Percentiles rank a stretch among this genome's conserved stretches.
Conservation (phyloP, 2,888 invertebrate genomes). For the Epirrhoe alternata region DNA sequence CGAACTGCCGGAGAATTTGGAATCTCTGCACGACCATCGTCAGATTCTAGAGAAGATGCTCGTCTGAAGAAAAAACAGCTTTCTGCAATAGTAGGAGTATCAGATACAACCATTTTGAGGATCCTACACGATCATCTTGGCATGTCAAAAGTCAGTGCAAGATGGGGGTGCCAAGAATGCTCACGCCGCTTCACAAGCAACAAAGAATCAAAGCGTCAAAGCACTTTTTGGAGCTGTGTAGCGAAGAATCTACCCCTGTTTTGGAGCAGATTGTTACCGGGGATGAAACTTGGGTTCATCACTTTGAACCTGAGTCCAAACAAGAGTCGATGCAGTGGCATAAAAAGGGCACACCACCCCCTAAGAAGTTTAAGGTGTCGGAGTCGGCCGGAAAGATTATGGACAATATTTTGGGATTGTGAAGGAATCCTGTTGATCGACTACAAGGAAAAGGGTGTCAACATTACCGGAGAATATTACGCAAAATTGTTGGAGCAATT, state of each 20-base stretch:
- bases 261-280: conserved; percentile 3
- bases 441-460: conserved; percentile 23
- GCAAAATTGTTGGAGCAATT: conserved; percentile 13
- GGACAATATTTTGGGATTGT: conserved; percentile 37
- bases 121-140: not conserved
- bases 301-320: not conserved
- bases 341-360: conserved; percentile 35
- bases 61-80: too few species aligned
- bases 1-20: too few species aligned
- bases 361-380: conserved; percentile 42
- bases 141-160: not conserved
- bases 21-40: too few species aligned
- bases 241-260: not conserved
- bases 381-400: conserved; percentile 76
- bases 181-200: not conserved
- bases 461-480: conserved; percentile 22
- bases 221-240: too few species aligned
- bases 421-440: conserved; percentile 27
- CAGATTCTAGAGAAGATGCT: too few species aligned
- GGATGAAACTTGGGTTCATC: conserved; percentile 1
- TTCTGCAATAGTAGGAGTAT: not conserved
- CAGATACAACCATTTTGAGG: not conserved
- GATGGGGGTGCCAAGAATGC: not conserved
- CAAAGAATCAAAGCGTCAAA: too few species aligned
- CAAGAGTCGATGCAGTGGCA: conserved; percentile 5